phyloP scores from a whole-genome alignment of 2,797 vertebrate genomes.

The Melopsittacus undulatus region DNA sequence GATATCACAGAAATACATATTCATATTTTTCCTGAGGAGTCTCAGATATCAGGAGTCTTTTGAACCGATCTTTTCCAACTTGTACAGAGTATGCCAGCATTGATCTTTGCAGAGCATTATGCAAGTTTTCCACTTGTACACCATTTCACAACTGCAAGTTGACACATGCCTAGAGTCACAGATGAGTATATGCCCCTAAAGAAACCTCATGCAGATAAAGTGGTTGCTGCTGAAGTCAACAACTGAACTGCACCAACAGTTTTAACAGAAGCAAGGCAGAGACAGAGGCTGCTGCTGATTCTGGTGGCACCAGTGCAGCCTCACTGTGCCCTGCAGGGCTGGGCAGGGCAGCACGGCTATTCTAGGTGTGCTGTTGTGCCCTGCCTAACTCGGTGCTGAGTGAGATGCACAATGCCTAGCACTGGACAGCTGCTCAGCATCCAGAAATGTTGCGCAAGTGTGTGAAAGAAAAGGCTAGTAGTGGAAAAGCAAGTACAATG shows the following conservation, averaged over 20 bases:
- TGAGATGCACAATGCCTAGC: fast-evolving
- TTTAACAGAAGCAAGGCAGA: not conserved
- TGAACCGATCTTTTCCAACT: not conserved
- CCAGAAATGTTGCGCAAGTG: not conserved
- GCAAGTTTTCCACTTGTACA: not conserved
- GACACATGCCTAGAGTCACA: not conserved
- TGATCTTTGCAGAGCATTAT: not conserved
- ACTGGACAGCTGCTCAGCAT: not conserved
- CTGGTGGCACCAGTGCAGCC: not conserved
- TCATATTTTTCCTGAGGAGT: not conserved
- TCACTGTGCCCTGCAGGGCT: not conserved
- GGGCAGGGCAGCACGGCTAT: not conserved
- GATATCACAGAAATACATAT: not conserved
- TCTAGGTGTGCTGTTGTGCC: not conserved
- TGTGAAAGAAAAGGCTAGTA: not conserved
- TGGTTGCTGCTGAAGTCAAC: not conserved
- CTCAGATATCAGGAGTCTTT: not conserved
- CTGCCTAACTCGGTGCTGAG: not conserved
- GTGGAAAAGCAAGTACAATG: not conserved
- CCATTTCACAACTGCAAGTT: not conserved
- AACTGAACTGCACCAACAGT: not conserved
- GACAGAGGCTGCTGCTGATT: not conserved
- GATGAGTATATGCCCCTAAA: not conserved
- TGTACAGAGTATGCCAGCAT: fast-evolving
- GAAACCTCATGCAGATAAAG: not conserved